Conservation (phyloP, 2,797 vertebrate genomes). For the Bradypodion ventrale region DNA sequence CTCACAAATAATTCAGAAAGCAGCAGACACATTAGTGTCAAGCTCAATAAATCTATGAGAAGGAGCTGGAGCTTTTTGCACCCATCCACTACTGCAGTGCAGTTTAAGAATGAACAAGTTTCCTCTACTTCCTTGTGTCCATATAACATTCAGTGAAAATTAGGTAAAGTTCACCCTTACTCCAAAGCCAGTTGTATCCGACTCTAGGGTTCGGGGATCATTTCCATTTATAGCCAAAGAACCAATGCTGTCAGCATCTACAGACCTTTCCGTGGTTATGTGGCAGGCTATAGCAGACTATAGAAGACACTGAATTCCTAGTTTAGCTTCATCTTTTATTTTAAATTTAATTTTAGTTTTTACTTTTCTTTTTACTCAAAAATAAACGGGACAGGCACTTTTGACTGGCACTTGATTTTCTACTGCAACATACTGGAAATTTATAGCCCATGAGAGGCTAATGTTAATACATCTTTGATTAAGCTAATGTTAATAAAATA, state of each 20-base stretch:
- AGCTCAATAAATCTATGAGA: slow-evolving; percentile 10
- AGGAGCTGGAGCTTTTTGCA: accelerated
- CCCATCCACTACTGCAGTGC: background rate
- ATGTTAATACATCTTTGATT: too few species aligned
- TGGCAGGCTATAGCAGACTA: too few species aligned
- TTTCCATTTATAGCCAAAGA: too few species aligned
- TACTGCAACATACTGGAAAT: background rate
- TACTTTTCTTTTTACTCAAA: background rate
- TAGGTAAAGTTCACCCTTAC: too few species aligned
- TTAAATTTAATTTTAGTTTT: too few species aligned
- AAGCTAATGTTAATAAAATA: background rate
- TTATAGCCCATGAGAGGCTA: background rate
- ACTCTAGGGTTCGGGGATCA: too few species aligned
- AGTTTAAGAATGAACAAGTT: background rate
- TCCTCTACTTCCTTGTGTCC: background rate
- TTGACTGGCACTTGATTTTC: background rate
- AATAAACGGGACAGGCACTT: background rate
- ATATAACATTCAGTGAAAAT: background rate
- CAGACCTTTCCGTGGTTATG: too few species aligned
- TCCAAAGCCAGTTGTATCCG: too few species aligned
- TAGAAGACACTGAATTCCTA: background rate
- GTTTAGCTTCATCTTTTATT: background rate
- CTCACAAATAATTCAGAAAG: background rate
- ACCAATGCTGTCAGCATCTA: too few species aligned
- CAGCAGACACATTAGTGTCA: slow-evolving; percentile 22